Evolutionary conservation across 1,140 invertebrate genomes (phyloP).

Genomic region (Drosophila nigrodunni): DNA sequence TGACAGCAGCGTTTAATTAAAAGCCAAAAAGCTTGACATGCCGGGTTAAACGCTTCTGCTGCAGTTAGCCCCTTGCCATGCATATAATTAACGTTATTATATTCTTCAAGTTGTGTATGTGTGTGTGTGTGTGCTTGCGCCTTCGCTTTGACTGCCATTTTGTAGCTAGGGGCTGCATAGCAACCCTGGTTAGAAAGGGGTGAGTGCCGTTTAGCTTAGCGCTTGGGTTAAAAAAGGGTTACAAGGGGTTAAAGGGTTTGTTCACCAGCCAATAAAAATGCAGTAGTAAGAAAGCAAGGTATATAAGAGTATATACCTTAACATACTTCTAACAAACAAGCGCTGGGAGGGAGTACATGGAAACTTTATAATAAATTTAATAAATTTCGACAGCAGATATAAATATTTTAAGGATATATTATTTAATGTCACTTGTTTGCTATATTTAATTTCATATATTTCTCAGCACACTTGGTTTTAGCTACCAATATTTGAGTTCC

Average conservation of each 20-base stretch:
- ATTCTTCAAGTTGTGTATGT: slow-evolving; percentile 16
- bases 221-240: slow-evolving; percentile 24
- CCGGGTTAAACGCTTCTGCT: slow-evolving; percentile 55
- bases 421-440: no score
- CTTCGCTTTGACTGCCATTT: slow-evolving; percentile 34
- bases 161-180: slow-evolving; percentile 30
- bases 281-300: background rate
- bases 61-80: slow-evolving; percentile 17
- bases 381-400: no score
- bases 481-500: background rate
- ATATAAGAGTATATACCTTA: background rate
- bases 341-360: no score
- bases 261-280: slow-evolving; percentile 54
- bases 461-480: background rate
- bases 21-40: slow-evolving; percentile 49
- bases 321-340: no score
- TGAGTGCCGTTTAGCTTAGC: slow-evolving; percentile 21
- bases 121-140: background rate
- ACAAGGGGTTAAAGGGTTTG: slow-evolving; percentile 48
- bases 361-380: no score
- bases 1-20: slow-evolving; percentile 63
- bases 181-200: slow-evolving; percentile 35
- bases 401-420: no score
- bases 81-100: slow-evolving; percentile 56
- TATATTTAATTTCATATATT: background rate